These are phyloP conservation scores for Erebia aethiops DNA, from an alignment of 2,888 invertebrate species.

Conservation along the genomic window DNA sequence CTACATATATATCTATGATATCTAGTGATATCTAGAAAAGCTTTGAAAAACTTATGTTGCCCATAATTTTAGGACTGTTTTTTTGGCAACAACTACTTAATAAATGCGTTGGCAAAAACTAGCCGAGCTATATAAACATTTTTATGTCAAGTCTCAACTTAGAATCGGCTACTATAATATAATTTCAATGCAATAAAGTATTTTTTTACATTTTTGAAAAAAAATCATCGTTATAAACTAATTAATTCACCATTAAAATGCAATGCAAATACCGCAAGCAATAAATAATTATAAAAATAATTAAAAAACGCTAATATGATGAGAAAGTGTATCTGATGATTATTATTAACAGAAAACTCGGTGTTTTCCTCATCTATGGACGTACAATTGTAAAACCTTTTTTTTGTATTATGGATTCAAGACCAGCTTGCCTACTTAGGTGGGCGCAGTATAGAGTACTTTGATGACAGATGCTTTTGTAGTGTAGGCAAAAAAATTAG, in stretches of 20 bases:
- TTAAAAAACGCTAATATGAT: conserved; percentile 9
- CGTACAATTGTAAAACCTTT: conserved; percentile 24
- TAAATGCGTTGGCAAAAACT: no score
- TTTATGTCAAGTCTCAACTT: background rate
- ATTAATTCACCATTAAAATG: background rate
- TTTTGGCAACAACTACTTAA: no score
- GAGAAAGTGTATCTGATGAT: conserved; percentile 4
- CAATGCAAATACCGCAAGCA: conserved; percentile 25
- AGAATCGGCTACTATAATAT: conserved; percentile 1
- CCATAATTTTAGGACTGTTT: no score
- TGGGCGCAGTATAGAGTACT: conserved; percentile 4
- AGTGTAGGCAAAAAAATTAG: conserved; percentile 4
- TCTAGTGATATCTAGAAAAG: no score
- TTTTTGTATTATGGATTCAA: conserved; percentile 9
- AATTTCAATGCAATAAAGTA: conserved; percentile 36
- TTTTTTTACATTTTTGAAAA: conserved; percentile 34
- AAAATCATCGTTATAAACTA: background rate
- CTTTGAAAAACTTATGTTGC: no score
- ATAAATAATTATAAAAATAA: conserved; percentile 24
- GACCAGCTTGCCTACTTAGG: background rate
- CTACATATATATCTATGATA: no score
- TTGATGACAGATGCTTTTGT: conserved; percentile 17
- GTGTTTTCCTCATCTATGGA: conserved; percentile 26
- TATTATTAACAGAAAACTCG: conserved; percentile 14
- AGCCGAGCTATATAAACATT: background rate